These are phyloP conservation scores for Chaetodon auriga DNA, from an alignment of 2,113 vertebrate genomes.

Conservation along the genomic window DNA sequence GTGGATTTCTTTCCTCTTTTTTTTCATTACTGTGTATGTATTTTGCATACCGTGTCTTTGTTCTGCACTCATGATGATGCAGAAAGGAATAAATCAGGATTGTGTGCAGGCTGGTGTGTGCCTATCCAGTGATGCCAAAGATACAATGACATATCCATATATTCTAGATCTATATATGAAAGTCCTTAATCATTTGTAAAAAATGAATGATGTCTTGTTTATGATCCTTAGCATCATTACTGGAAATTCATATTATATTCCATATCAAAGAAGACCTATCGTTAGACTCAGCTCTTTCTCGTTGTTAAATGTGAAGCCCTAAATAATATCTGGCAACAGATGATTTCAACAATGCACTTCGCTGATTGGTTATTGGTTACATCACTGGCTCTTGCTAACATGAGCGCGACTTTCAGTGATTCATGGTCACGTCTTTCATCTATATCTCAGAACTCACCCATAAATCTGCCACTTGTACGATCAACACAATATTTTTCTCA, in stretches of 20 bases:
- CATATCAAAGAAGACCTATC: not conserved
- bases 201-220: not conserved
- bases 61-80: not conserved
- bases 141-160: not conserved
- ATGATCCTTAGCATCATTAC: not conserved
- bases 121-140: not conserved
- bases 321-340: slow-evolving; percentile 15
- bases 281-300: not conserved
- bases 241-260: not conserved
- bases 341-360: slow-evolving; percentile 41
- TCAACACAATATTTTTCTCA: slow-evolving; percentile 10
- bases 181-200: not conserved
- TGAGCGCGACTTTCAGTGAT: slow-evolving; percentile 13
- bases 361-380: slow-evolving; percentile 46
- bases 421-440: slow-evolving; percentile 34
- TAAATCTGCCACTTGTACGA: slow-evolving; percentile 40
- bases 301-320: not conserved
- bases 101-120: not conserved
- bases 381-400: slow-evolving; percentile 11
- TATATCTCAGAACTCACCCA: slow-evolving; percentile 23
- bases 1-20: not conserved
- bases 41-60: not conserved
- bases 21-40: not conserved
- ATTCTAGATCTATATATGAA: not conserved
- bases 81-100: not conserved